Evolutionary conservation across 2,113 vertebrate genomes (phyloP), one percentile per base, ranked within the genome.

Genomic region (Ammodytes dubius): DNA sequence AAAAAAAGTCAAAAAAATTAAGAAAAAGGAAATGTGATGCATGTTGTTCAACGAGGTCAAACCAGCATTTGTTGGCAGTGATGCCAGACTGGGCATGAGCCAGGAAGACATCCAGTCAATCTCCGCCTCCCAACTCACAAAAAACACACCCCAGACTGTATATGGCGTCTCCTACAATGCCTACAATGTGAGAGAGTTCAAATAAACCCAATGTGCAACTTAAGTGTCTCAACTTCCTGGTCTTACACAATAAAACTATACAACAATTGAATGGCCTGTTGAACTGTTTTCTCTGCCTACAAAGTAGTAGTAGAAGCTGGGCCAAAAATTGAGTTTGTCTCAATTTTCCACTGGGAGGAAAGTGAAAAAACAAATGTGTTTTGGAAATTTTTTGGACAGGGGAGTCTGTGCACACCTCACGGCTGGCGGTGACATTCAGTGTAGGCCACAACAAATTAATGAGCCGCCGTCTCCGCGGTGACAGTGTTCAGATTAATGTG

Each of bases 401-500:
- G 17, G 66, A 70, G 74, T 66, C 43, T 70, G 45, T 58, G 59
- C 46, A 79, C 65, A 59, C 73, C 81, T 87, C 10, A 46, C 40
- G 78, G 82, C 54, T 42, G 39, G 3, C 9, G 4, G 39, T 83
- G 89, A 83, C 86, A 83, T 88, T 89, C 47, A 88, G 60, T 65
- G 46, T 1, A 10, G 6, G 50, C 27, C 40, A 75, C 1, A 69
- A 70, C 54, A 81, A 78, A 87, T 46, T 35, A 71, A 75, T 1
- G 7, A 79, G 10, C 39, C n/a, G 43, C 19, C 0, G 2, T 79
- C 40, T 82, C 65, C 72, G 56, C 8, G 4, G 74, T 8, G 39
- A 90, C 60, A 58, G 74, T 39, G 14, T 12, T 50, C 37, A 58
- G 49, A 87, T 80, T 64, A 69, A 84, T 81, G 40, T 2, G 1